Percentiles rank a stretch among this genome's conserved stretches.
Conservation (phyloP, 2,797 vertebrate genomes). For the Kryptolebias ocellatus region DNA sequence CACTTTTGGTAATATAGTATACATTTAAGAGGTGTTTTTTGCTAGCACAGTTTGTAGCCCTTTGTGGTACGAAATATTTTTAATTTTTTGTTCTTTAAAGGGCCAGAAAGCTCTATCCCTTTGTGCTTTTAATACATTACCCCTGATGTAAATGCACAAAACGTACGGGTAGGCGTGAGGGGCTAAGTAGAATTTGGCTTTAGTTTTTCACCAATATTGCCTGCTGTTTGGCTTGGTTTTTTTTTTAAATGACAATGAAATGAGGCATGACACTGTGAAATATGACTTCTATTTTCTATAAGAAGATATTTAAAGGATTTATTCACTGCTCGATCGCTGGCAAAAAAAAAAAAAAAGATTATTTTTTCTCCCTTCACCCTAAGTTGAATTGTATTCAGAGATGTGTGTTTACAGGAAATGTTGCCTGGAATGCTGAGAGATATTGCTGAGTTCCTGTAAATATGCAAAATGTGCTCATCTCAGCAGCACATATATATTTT, state of each 20-base stretch:
- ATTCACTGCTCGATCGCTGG: constrained; percentile 8
- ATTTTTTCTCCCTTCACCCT: constrained; percentile 24
- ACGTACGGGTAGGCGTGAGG: too few relatives aligned
- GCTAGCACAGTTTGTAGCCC: too few relatives aligned
- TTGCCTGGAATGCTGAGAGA: constrained; percentile 32
- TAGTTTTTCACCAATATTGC: neutral
- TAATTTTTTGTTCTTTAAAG: too few relatives aligned
- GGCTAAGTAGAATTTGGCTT: too few relatives aligned
- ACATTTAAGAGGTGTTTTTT: too few relatives aligned
- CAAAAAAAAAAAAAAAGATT: constrained; percentile 22
- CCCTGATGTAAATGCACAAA: too few relatives aligned
- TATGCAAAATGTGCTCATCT: constrained; percentile 43
- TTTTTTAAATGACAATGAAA: neutral
- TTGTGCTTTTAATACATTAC: too few relatives aligned
- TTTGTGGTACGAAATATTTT: too few relatives aligned
- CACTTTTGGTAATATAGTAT: too few relatives aligned
- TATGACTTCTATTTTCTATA: neutral
- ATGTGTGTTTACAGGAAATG: constrained; percentile 15
- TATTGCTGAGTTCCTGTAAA: constrained; percentile 57
- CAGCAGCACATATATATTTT: constrained; percentile 47
- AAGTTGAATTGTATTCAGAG: constrained; percentile 16
- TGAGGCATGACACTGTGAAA: neutral
- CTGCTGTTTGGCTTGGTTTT: neutral
- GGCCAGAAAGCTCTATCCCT: too few relatives aligned
- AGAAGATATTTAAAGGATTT: neutral